Evolutionary conservation across 2,888 invertebrate species (phyloP).

Genomic region (Operophtera brumata): DNA sequence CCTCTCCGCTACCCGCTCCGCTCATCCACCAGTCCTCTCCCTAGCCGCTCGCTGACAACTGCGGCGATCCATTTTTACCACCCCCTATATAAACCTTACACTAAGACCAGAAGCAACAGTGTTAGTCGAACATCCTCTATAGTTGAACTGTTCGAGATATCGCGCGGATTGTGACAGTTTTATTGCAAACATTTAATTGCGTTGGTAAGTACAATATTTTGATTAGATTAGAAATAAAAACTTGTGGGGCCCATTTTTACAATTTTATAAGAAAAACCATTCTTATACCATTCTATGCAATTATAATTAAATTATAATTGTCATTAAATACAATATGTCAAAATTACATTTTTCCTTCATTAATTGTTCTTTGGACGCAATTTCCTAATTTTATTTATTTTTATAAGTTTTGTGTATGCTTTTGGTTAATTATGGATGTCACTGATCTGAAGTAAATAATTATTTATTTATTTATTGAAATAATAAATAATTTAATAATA

Average conservation of each 20-base stretch:
- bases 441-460: no score
- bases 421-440: no score
- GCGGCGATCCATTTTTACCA: conserved; percentile 37
- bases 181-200: conserved; percentile 1
- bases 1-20: not conserved
- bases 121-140: conserved; percentile 42
- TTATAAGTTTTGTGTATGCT: no score
- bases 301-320: not conserved
- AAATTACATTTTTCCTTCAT: no score
- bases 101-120: conserved; percentile 49
- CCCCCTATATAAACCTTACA: conserved; percentile 64
- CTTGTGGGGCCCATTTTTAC: not conserved
- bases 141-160: conserved; percentile 8
- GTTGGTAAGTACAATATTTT: conserved; percentile 4
- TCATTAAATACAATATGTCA: no score
- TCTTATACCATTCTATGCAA: no score
- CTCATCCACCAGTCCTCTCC: no score
- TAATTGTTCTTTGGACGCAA: no score
- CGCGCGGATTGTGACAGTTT: not conserved
- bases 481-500: no score
- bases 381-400: no score
- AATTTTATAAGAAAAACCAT: not conserved
- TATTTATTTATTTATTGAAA: no score
- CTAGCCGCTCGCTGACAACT: conserved; percentile 37
- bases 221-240: not conserved